Percentiles rank a stretch among this genome's conserved stretches.
These are phyloP conservation scores for Myotis brandtii DNA, from an alignment of 2,113 vertebrate genomes.

Conservation along the genomic window DNA sequence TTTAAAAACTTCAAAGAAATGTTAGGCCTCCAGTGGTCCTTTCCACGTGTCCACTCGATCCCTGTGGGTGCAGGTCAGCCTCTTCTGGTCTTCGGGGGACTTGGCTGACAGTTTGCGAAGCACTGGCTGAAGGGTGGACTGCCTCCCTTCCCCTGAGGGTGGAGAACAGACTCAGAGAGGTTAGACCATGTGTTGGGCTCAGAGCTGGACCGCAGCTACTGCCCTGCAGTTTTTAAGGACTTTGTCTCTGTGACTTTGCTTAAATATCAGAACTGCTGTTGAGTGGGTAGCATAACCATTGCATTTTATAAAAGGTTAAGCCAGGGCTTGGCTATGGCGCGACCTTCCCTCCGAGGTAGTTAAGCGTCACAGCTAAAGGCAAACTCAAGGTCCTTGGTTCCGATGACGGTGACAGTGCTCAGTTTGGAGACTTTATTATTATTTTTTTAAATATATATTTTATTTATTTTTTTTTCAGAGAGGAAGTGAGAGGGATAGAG, in stretches of 20 bases:
- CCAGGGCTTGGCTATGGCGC: background rate
- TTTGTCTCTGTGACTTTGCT: background rate
- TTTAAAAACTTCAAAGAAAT: background rate
- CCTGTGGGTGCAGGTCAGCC: accelerated
- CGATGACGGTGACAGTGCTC: background rate
- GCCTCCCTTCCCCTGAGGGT: background rate
- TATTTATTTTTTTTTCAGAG: no score
- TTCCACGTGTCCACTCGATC: background rate
- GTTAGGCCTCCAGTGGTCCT: background rate
- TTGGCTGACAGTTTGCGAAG: background rate
- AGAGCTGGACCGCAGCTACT: background rate
- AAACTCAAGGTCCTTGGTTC: background rate
- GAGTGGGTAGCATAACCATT: background rate
- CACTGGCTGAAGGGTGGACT: no score
- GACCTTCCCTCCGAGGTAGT: background rate
- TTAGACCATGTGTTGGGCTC: background rate
- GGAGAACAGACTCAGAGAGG: background rate
- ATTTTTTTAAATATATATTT: no score
- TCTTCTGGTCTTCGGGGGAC: background rate
- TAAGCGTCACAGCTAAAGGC: background rate
- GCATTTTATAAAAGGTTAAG: background rate
- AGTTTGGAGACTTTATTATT: background rate
- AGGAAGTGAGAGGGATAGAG: no score
- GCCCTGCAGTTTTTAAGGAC: background rate
- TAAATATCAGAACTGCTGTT: background rate